These are phyloP conservation scores for Cantharis rustica DNA, from an alignment of 2,888 invertebrate genomes.

Conservation along the genomic window DNA sequence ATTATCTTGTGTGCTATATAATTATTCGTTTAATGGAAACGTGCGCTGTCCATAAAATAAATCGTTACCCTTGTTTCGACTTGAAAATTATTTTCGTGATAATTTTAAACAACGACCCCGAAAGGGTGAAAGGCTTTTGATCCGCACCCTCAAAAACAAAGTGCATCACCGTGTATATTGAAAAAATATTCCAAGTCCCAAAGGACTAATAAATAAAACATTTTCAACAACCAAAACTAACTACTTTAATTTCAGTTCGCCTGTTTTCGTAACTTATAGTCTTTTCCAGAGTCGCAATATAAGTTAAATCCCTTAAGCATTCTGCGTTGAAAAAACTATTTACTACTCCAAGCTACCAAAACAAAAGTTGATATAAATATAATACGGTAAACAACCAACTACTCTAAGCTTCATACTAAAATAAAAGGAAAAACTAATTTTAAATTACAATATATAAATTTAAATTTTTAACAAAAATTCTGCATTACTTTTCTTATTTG, in stretches of 20 bases:
- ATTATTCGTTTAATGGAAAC: conserved; percentile 13
- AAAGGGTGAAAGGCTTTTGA: neutral
- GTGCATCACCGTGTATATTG: neutral
- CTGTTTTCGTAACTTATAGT: neutral
- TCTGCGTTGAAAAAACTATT: neutral
- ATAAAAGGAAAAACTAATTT: neutral
- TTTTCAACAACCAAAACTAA: neutral
- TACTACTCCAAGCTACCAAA: neutral
- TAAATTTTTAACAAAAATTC: neutral
- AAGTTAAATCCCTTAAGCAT: neutral
- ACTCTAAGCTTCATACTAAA: neutral
- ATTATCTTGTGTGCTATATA: conserved; percentile 7
- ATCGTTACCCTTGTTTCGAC: neutral
- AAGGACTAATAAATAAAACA: neutral
- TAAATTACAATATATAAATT: neutral
- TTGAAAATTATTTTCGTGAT: neutral
- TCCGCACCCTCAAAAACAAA: neutral
- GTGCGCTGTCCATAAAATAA: conserved; percentile 9
- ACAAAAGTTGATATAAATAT: neutral
- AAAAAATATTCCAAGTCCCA: neutral
- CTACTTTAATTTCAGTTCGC: neutral
- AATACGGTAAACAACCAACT: neutral
- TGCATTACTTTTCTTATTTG: neutral
- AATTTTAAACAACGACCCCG: neutral
- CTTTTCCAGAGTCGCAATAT: neutral